Base-by-base conservation (phyloP, 2,888 invertebrate species). In the Ditula angustiorana region DNA sequence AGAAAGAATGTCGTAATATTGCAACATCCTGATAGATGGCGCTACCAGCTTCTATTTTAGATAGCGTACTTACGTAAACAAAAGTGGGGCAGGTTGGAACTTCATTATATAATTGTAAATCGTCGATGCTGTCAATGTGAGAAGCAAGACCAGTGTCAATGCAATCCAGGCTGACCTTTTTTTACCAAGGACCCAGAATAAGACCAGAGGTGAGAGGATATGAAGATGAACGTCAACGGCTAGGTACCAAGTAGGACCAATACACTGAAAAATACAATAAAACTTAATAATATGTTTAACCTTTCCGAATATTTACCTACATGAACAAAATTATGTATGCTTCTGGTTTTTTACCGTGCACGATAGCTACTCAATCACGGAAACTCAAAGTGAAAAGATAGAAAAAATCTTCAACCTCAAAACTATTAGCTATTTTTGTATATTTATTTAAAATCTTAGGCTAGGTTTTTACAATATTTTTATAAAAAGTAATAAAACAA, bases 261-360 rank as follows among this genome's bases (percentile, higher is more conserved):
- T 10, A 46, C 71, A 71, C 71, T 71, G 63, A 37, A 68, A 67
- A 33, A 28, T 10, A n/a, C n/a, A n/a, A n/a, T n/a, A n/a, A n/a
- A n/a, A n/a, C n/a, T n/a, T n/a, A n/a, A n/a, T n/a, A n/a, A n/a
- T n/a, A n/a, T n/a, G n/a, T n/a, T n/a, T n/a, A n/a, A n/a, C n/a
- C n/a, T n/a, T n/a, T n/a, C n/a, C n/a, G n/a, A n/a, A n/a, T n/a
- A n/a, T n/a, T n/a, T n/a, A n/a, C n/a, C n/a, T n/a, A n/a, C n/a
- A n/a, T n/a, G n/a, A n/a, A n/a, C n/a, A n/a, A n/a, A n/a, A n/a
- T n/a, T n/a, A n/a, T n/a, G n/a, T n/a, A n/a, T n/a, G n/a, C n/a
- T n/a, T n/a, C n/a, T n/a, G n/a, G n/a, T n/a, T n/a, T n/a, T n/a
- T n/a, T n/a, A n/a, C n/a, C n/a, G n/a, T n/a, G n/a, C n/a, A n/a